Conservation (phyloP, 2,797 vertebrate genomes). For the Chaetodon trifasciatus region DNA sequence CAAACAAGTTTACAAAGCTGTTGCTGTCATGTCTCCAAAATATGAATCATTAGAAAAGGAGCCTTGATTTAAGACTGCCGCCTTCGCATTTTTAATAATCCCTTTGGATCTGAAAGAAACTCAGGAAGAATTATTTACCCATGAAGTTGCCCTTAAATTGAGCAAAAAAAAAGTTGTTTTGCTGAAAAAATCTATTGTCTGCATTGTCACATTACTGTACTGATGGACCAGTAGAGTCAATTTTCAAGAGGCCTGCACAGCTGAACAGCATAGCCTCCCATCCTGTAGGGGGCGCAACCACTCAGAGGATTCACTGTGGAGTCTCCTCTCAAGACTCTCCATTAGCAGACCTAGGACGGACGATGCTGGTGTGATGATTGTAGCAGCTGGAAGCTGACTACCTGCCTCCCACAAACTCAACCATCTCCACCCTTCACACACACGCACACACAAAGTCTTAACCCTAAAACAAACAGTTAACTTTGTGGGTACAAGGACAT, state of each 20-base stretch:
- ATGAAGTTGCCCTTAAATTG: background rate
- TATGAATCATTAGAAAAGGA: background rate
- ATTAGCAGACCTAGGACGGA: background rate
- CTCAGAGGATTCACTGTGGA: background rate
- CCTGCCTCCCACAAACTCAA: constrained; percentile 11
- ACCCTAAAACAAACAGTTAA: background rate
- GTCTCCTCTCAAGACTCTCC: background rate
- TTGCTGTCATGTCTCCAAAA: background rate
- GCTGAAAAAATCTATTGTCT: background rate
- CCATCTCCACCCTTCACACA: background rate
- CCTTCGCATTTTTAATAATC: background rate
- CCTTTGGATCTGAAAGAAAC: background rate
- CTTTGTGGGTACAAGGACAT: background rate
- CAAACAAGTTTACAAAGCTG: background rate
- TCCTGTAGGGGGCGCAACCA: constrained; percentile 3
- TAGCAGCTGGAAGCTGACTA: background rate
- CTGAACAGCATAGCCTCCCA: background rate
- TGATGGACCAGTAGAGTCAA: background rate
- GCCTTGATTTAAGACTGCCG: background rate
- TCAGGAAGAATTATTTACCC: background rate
- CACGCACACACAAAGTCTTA: background rate
- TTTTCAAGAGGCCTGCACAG: background rate
- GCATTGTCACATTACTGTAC: background rate
- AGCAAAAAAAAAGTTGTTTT: background rate
- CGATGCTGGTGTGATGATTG: constrained; percentile 16